phyloP scores from a whole-genome alignment of 2,113 vertebrate genomes.

The Nibea coibor region DNA sequence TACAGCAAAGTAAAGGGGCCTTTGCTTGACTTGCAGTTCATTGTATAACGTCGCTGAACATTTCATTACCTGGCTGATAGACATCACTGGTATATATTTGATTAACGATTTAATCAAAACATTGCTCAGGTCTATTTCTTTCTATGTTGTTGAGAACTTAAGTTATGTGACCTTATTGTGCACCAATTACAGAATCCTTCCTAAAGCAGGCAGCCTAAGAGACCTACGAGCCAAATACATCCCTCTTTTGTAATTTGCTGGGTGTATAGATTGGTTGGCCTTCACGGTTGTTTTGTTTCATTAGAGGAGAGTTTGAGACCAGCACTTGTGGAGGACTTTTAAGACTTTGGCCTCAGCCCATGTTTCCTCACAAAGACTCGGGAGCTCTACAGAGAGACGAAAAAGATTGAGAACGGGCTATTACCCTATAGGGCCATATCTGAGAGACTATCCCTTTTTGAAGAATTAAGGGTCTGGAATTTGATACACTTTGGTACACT shows the following conservation, averaged over 20 bases:
- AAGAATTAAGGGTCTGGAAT: background rate
- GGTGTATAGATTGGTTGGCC: slow-evolving; percentile 13
- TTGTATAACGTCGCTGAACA: background rate
- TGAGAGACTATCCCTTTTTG: background rate
- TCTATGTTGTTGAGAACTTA: background rate
- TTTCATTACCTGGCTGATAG: slow-evolving; percentile 4
- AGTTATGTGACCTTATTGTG: background rate
- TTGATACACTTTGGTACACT: too few relatives aligned
- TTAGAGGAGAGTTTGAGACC: slow-evolving; percentile 32
- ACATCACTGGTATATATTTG: background rate
- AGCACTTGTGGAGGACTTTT: slow-evolving; percentile 25
- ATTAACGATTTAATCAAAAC: slow-evolving; percentile 10
- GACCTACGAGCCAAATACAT: slow-evolving; percentile 1
- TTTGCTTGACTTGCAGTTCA: background rate
- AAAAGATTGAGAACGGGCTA: background rate
- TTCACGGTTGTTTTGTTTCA: slow-evolving; percentile 34
- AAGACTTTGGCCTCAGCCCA: slow-evolving; percentile 6
- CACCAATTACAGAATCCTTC: slow-evolving; percentile 12
- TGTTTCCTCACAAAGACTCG: background rate
- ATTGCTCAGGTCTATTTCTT: background rate
- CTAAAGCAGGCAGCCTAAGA: background rate
- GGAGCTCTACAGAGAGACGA: background rate
- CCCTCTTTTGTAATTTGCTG: slow-evolving; percentile 31
- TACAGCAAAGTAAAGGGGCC: background rate
- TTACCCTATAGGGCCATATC: background rate